Conservation (phyloP, 2,888 invertebrate genomes). For the Didymodactylos carnosus region DNA sequence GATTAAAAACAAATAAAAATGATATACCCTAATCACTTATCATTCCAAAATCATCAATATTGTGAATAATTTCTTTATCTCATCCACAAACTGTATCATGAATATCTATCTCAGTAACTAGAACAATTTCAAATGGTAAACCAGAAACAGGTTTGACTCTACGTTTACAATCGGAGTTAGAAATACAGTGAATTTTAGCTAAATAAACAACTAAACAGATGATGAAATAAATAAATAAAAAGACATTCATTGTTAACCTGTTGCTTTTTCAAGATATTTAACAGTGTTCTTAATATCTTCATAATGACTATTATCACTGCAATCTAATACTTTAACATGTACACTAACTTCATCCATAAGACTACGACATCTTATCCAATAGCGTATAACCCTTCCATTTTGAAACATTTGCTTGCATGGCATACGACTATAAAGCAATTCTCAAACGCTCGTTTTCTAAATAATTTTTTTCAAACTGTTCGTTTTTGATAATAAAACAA, state of each 20-base stretch:
- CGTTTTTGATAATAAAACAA: background rate
- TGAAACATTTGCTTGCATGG: background rate
- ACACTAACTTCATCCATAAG: background rate
- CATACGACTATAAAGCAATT: background rate
- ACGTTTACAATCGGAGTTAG: background rate
- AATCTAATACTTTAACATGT: background rate
- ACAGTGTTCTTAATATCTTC: background rate
- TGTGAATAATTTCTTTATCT: background rate
- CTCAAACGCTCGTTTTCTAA: background rate
- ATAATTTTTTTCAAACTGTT: background rate
- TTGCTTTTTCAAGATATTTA: background rate
- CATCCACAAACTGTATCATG: background rate
- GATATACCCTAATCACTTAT: background rate
- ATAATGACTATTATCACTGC: background rate
- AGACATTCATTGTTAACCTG: background rate
- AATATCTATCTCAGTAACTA: background rate
- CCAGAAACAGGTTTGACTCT: background rate
- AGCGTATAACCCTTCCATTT: background rate
- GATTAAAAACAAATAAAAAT: background rate
- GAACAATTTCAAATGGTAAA: background rate
- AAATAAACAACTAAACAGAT: background rate
- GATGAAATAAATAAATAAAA: background rate
- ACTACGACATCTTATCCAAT: background rate
- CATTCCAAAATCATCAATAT: background rate
- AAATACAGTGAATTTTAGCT: background rate